Evolutionary conservation across 2,113 vertebrate genomes (phyloP).

Genomic region (Petrocephalus microphthalmus): DNA sequence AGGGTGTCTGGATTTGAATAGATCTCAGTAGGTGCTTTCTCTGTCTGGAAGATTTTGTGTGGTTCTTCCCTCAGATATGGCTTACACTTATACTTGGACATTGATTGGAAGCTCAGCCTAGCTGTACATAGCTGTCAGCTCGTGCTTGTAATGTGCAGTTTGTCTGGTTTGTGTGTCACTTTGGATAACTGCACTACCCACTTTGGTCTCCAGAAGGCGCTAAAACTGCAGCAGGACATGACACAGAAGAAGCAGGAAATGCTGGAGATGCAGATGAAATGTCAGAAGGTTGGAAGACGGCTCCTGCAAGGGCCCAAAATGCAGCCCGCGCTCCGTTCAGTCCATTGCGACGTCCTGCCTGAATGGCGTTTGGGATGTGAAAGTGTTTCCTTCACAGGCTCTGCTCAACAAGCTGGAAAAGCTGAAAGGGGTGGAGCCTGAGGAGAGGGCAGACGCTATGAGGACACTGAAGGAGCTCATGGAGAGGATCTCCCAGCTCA

Average conservation of each 20-base stretch:
- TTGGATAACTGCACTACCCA: not conserved
- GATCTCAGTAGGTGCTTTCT: not conserved
- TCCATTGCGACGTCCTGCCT: not conserved
- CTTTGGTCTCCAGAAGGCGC: slow-evolving; percentile 67
- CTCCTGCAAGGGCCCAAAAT: not conserved
- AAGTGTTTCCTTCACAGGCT: slow-evolving; percentile 59
- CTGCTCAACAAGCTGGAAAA: slow-evolving; percentile 93
- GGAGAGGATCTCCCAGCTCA: slow-evolving; percentile 87
- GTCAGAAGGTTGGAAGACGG: slow-evolving; percentile 77
- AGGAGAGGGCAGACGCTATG: slow-evolving; percentile 90
- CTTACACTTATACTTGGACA: not conserved
- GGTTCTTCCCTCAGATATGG: not conserved
- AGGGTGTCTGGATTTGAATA: not conserved
- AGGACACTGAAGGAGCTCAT: slow-evolving; percentile 91
- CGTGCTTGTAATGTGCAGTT: not conserved
- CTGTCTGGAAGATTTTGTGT: not conserved
- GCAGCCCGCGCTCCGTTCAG: not conserved
- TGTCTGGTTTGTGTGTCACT: not conserved
- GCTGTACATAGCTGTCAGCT: too few relatives aligned
- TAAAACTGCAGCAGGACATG: slow-evolving; percentile 95
- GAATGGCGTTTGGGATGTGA: not conserved
- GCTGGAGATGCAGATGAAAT: slow-evolving; percentile 91
- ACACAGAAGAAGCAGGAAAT: slow-evolving; percentile 95
- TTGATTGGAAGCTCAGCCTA: not conserved
- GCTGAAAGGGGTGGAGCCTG: slow-evolving; percentile 87